Conservation (phyloP, 2,888 invertebrate species). For the Malthinus seriepunctatus region DNA sequence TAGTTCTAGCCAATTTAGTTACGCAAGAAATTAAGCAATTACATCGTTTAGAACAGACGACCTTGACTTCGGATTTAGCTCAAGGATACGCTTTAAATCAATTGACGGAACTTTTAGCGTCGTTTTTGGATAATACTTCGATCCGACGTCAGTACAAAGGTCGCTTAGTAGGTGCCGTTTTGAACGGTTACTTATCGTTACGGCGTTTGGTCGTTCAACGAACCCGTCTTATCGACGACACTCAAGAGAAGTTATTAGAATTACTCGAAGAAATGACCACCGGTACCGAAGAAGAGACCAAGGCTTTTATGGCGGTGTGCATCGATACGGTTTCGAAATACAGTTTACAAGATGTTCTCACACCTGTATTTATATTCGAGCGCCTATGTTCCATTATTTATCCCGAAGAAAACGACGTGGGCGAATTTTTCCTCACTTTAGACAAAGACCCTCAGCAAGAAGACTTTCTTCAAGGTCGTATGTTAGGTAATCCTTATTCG, state of each 20-base stretch:
- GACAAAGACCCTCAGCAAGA: constrained; percentile 99
- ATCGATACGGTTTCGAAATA: constrained; percentile 94
- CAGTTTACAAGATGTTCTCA: constrained; percentile 88
- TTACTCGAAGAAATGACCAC: constrained; percentile 95
- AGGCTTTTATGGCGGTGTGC: constrained; percentile 96
- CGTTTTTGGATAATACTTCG: constrained; percentile 84
- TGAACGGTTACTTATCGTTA: constrained; percentile 92
- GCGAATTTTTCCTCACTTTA: constrained; percentile 93
- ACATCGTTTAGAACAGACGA: constrained; percentile 88
- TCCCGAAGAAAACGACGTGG: constrained; percentile 95
- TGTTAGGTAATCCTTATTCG: constrained; percentile 98
- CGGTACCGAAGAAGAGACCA: constrained; percentile 92
- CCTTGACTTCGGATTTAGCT: constrained; percentile 89
- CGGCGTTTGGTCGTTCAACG: constrained; percentile 91
- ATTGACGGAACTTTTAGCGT: constrained; percentile 83
- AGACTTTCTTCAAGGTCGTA: constrained; percentile 95
- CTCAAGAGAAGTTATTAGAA: constrained; percentile 91
- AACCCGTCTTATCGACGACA: constrained; percentile 93
- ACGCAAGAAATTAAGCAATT: constrained; percentile 88
- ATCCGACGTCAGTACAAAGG: constrained; percentile 91
- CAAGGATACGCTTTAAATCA: constrained; percentile 92
- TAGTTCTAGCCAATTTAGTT: constrained; percentile 82
- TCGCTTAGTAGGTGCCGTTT: constrained; percentile 82
- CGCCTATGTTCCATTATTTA: constrained; percentile 95
- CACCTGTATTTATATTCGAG: constrained; percentile 98